Base-by-base conservation (phyloP, 2,888 invertebrate genomes). In the Brenthis ino region DNA sequence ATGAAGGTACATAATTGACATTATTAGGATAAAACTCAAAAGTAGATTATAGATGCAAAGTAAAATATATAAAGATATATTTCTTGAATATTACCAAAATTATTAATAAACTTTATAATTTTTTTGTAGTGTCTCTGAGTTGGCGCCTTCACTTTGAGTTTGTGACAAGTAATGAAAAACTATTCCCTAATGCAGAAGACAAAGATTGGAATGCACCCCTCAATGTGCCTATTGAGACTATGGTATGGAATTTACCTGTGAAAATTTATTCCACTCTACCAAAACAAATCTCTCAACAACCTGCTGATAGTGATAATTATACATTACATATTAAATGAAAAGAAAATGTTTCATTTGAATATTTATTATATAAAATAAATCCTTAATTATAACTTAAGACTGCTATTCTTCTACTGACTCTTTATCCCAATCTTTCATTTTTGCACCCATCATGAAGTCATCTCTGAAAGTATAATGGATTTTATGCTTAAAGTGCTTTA, bases 141-240 rank as follows among this genome's bases (percentile, higher is more conserved):
- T 99, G 99, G 99, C 94, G 97, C 60, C 93, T 99, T 43, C 99
- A 99, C 87, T 99, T 99, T 87, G 99, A 99, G 88, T 99, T 99
- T 93, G 99, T 98, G 0, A 98, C 97, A 0, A 96, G 96, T 71
- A 94, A 95, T 84, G 95, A 96, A 79, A 93, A 94, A 66, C 91
- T 96, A 64, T 91, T 94, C 71, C 93, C 94, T 37, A 94, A 94
- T 6, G 81, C 84, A 58, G 93, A 93, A 69, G 93, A 94, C 37
- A 91, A 94, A 37, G 94, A 94, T 51, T 98, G 98, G 96, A 96
- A 96, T 79, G 98, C 97, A 0, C 98, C 99, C 0, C 91, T 95
- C 2, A 95, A 96, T 74, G 93, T 99, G 47, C 96, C 97, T 13
- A 98, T 99, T 69, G 99, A 99, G 89, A 99, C 99, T 0, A 99